Evolutionary conservation across 2,888 invertebrate species (phyloP).

Genomic region (Sminthurinus aureus): DNA sequence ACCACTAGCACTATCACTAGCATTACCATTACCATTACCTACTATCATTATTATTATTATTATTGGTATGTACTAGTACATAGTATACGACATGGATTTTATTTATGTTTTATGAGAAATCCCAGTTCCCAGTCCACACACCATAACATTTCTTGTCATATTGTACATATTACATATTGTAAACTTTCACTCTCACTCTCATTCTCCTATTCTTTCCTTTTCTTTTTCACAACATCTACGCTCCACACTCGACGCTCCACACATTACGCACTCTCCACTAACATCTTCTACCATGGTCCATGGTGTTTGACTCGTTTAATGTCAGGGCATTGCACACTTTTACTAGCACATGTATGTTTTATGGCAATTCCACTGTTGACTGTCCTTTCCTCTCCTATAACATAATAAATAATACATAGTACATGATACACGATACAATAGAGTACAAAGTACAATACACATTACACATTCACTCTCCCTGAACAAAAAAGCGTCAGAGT

Average conservation of each 20-base stretch:
- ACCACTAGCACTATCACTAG: too few species aligned
- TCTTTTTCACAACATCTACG: neutral
- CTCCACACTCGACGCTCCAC: too few species aligned
- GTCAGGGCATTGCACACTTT: slow-evolving; percentile 1
- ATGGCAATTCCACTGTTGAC: neutral
- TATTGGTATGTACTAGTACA: too few species aligned
- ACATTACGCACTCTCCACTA: neutral
- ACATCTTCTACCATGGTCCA: neutral
- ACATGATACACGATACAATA: too few species aligned
- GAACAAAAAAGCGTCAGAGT: neutral
- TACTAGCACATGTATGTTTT: neutral
- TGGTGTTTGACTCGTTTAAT: too few species aligned
- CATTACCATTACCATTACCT: too few species aligned
- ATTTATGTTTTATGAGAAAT: slow-evolving; percentile 2
- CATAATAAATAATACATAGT: too few species aligned
- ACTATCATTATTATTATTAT: too few species aligned
- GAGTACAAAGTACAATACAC: neutral
- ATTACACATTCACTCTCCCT: neutral
- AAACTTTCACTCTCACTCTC: slow-evolving; percentile 30
- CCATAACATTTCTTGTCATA: neutral
- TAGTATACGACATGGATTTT: slow-evolving; percentile 30
- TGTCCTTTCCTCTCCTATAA: too few species aligned
- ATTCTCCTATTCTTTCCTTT: neutral
- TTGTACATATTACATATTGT: neutral
- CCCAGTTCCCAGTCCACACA: neutral